A percentile compares a stretch with the other conserved stretches of the same genome.
Conservation (phyloP, 2,797 vertebrate genomes). For the Ciconia nigra region DNA sequence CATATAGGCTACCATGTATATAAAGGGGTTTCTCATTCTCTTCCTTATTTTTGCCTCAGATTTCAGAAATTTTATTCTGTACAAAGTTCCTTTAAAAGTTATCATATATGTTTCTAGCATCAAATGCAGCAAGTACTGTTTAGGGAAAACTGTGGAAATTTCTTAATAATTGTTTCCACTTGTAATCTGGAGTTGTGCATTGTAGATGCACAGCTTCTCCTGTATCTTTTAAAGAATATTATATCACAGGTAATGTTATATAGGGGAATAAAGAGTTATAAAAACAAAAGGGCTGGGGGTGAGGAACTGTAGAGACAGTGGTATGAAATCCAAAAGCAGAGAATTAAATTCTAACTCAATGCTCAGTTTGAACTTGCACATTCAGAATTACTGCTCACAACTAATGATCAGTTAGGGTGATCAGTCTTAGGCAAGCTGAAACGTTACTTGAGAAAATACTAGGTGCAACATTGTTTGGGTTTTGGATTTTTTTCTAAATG, state of each 20-base stretch:
- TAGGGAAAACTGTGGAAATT: neutral
- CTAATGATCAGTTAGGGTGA: neutral
- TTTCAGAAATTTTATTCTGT: neutral
- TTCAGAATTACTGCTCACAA: neutral
- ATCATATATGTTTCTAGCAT: neutral
- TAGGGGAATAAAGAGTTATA: neutral
- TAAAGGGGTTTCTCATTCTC: neutral
- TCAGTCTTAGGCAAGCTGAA: neutral
- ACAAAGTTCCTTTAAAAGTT: neutral
- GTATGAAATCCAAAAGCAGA: neutral
- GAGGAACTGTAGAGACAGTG: neutral
- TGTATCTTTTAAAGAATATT: neutral
- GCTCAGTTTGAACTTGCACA: neutral
- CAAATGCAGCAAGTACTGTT: neutral
- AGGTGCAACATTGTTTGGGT: neutral
- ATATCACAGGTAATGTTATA: neutral
- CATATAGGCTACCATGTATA: neutral
- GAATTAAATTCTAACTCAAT: neutral
- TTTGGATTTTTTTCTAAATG: neutral
- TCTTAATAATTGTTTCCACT: neutral
- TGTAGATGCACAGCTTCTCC: neutral
- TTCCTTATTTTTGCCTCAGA: neutral
- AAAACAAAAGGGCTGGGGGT: too few species aligned
- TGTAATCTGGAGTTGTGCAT: neutral
- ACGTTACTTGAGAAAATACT: neutral